Evolutionary conservation across 2,888 invertebrate species (phyloP).

Genomic region (Griposia aprilina): DNA sequence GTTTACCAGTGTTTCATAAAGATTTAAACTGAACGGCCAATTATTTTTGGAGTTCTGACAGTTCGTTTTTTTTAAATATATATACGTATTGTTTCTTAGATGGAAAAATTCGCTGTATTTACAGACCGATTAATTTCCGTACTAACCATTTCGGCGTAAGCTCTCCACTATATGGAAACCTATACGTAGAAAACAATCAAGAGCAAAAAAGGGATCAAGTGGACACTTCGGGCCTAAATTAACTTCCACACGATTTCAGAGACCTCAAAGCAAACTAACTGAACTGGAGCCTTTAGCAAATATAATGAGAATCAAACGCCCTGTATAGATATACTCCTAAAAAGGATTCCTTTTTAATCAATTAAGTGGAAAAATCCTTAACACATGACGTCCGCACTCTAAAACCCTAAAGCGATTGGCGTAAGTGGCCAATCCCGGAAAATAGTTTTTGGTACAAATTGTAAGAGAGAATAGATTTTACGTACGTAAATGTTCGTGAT

Average conservation of each 20-base stretch:
- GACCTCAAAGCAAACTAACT: constrained; percentile 27
- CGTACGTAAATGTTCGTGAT: neutral
- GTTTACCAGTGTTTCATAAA: neutral
- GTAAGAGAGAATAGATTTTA: constrained; percentile 27
- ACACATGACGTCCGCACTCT: constrained; percentile 83
- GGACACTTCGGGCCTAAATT: constrained; percentile 20
- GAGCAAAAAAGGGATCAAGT: constrained; percentile 3
- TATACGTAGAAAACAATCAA: neutral
- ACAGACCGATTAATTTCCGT: neutral
- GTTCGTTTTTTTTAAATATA: neutral
- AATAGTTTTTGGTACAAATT: constrained; percentile 66
- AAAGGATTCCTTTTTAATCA: constrained; percentile 78
- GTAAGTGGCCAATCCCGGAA: constrained; percentile 75
- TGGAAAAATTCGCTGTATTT: neutral
- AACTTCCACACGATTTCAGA: neutral
- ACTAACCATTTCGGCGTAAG: neutral
- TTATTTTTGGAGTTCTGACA: neutral
- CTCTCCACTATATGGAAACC: neutral
- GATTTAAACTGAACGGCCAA: neutral
- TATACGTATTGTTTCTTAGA: neutral
- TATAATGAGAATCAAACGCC: constrained; percentile 47
- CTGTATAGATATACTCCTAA: constrained; percentile 56
- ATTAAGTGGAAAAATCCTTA: constrained; percentile 82
- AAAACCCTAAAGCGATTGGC: constrained; percentile 81
- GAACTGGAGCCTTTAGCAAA: constrained; percentile 38